phyloP scores from a whole-genome alignment of 2,888 invertebrate species.

The Diarsia rubi region DNA sequence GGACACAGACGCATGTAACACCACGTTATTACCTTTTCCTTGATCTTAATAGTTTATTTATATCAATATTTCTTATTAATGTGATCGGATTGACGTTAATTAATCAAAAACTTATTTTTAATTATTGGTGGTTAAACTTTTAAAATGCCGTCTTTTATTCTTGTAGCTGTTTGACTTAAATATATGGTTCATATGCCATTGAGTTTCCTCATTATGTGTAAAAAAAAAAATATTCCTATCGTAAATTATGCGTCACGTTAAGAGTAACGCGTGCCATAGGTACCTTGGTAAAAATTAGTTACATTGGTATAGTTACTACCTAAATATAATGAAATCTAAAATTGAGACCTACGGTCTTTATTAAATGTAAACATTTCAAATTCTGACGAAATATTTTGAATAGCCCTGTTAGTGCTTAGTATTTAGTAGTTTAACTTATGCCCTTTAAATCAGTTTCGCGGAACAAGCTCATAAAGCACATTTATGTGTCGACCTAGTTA shows the following conservation, averaged over 20 bases:
- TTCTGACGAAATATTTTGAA: constrained; percentile 22
- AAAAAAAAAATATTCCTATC: too few species aligned
- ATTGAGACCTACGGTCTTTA: not conserved
- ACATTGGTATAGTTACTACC: too few species aligned
- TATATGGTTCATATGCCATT: constrained; percentile 8
- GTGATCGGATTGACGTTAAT: constrained; percentile 52
- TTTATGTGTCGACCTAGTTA: constrained; percentile 57
- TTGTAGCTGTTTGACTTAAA: constrained; percentile 4
- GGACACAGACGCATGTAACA: constrained; percentile 48
- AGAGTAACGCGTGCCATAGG: not conserved
- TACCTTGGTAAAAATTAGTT: not conserved
- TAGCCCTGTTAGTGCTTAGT: not conserved
- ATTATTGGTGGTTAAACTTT: constrained; percentile 21
- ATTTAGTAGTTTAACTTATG: constrained; percentile 47
- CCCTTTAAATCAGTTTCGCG: constrained; percentile 42
- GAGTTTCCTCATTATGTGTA: constrained; percentile 45
- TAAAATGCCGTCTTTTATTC: constrained; percentile 15
- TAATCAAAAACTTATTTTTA: constrained; percentile 47
- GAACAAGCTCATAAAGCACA: constrained; percentile 50
- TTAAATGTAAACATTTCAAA: constrained; percentile 9
- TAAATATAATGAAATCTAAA: not conserved
- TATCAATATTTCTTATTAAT: constrained; percentile 62
- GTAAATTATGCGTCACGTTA: constrained; percentile 26
- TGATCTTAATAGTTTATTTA: constrained; percentile 63
- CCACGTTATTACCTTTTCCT: constrained; percentile 61